Conservation (phyloP, 2,888 invertebrate species). For the Hypselothyrea guttata region DNA sequence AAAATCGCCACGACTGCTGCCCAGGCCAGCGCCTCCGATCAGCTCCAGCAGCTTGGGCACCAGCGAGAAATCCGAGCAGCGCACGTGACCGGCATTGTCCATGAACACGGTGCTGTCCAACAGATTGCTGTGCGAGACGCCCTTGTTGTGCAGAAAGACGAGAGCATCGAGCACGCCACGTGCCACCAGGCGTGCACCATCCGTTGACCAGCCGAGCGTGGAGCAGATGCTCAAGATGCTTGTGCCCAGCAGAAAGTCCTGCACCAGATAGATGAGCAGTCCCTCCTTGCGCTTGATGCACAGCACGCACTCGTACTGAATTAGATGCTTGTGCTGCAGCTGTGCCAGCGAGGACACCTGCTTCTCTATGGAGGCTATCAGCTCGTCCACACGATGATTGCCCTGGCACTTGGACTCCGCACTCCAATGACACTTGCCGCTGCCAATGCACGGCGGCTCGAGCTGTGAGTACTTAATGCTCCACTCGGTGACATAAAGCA, state of each 20-base stretch:
- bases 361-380: conserved; percentile 86
- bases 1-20: conserved; percentile 79
- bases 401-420: conserved; percentile 78
- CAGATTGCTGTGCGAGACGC: conserved; percentile 92
- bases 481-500: conserved; percentile 91
- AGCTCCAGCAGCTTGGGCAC: conserved; percentile 80
- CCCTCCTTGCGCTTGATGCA: conserved; percentile 85
- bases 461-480: conserved; percentile 83
- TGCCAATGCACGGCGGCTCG: conserved; percentile 78
- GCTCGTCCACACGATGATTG: conserved; percentile 80
- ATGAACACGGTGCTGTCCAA: conserved; percentile 88
- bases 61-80: conserved; percentile 81
- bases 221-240: conserved; percentile 80
- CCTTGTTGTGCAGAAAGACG: conserved; percentile 90
- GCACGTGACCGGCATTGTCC: conserved; percentile 85
- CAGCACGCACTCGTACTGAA: conserved; percentile 90
- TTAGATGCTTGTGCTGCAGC: conserved; percentile 88
- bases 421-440: conserved; percentile 79
- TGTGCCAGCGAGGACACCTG: conserved; percentile 89
- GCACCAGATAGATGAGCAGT: conserved; percentile 86
- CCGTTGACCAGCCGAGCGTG: conserved; percentile 81
- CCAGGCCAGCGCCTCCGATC: conserved; percentile 72
- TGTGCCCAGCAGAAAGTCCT: conserved; percentile 85
- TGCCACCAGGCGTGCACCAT: conserved; percentile 84
- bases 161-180: conserved; percentile 89